These are phyloP conservation scores for Archivesica marissinica DNA, from an alignment of 1,140 invertebrate genomes.

Conservation along the genomic window DNA sequence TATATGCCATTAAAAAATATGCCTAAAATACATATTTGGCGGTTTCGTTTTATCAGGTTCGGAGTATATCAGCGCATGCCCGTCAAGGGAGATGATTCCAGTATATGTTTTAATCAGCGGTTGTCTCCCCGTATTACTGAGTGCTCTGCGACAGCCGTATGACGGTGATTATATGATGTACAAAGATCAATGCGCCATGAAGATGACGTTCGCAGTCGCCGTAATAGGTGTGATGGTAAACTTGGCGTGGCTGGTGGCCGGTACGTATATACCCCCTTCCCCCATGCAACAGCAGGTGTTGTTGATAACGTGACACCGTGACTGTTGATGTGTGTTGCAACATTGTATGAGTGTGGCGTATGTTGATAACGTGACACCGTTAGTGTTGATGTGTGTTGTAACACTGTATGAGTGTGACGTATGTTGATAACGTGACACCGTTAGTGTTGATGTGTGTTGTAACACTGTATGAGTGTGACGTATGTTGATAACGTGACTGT, in stretches of 20 bases:
- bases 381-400: not conserved
- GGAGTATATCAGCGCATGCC: conserved; percentile 38
- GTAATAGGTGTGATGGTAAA: conserved; percentile 44
- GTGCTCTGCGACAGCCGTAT: conserved; percentile 7
- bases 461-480: not conserved
- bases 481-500: not conserved
- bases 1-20: no score
- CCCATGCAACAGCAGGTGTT: not conserved
- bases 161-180: not conserved
- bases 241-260: conserved; percentile 50
- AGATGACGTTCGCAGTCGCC: conserved; percentile 10
- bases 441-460: not conserved
- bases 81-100: conserved; percentile 53
- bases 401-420: not conserved
- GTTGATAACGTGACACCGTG: not conserved
- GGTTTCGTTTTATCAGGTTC: conserved; percentile 53
- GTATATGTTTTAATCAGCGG: conserved; percentile 48
- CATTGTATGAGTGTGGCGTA: not conserved
- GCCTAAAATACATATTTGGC: conserved; percentile 3
- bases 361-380: not conserved
- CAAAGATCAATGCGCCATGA: not conserved
- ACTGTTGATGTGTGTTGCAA: not conserved
- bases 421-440: not conserved
- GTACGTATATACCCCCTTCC: not conserved
- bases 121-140: conserved; percentile 51